phyloP scores from a whole-genome alignment of 2,113 vertebrate genomes.

The Perca flavescens region DNA sequence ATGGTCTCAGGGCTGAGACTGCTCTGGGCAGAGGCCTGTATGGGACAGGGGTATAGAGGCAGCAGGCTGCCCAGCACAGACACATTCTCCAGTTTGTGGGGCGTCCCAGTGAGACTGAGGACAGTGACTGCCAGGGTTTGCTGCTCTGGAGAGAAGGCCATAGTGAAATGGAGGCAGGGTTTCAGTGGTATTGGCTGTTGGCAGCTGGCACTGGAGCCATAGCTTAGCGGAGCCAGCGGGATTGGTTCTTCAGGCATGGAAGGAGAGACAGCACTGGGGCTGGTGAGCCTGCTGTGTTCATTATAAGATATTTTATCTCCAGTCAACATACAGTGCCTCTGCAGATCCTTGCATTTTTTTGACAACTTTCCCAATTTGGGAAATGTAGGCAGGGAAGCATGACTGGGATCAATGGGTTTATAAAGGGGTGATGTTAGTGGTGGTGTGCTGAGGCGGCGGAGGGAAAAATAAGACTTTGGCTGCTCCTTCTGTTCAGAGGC shows the following conservation, averaged over 20 bases:
- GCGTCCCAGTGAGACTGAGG: slow-evolving; percentile 73
- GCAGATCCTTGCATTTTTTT: slow-evolving; percentile 68
- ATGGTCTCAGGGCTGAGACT: slow-evolving; percentile 53
- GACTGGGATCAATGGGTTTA: slow-evolving; percentile 55
- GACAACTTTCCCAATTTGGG: slow-evolving; percentile 74
- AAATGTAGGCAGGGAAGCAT: slow-evolving; percentile 69
- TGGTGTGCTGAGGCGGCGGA: slow-evolving; percentile 72
- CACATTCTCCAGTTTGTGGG: slow-evolving; percentile 70
- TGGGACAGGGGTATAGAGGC: slow-evolving; percentile 64
- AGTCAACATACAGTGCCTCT: slow-evolving; percentile 67
- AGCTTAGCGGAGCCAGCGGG: slow-evolving; percentile 51
- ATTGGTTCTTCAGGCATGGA: slow-evolving; percentile 59
- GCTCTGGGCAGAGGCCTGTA: slow-evolving; percentile 14
- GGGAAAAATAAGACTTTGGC: slow-evolving; percentile 70
- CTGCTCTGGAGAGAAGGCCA: slow-evolving; percentile 77
- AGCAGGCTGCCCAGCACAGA: slow-evolving; percentile 78
- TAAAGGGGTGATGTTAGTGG: slow-evolving; percentile 47
- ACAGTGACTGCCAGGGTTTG: slow-evolving; percentile 77
- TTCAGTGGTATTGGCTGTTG: slow-evolving; percentile 36
- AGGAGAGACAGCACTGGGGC: slow-evolving; percentile 12
- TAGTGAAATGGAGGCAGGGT: slow-evolving; percentile 80
- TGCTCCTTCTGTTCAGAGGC: slow-evolving; percentile 55
- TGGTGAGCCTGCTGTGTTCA: slow-evolving; percentile 67
- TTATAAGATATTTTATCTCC: slow-evolving; percentile 28
- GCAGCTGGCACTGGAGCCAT: slow-evolving; percentile 62